phyloP scores from a whole-genome alignment of 2,113 vertebrate genomes.

The Dryoscopus gambensis region DNA sequence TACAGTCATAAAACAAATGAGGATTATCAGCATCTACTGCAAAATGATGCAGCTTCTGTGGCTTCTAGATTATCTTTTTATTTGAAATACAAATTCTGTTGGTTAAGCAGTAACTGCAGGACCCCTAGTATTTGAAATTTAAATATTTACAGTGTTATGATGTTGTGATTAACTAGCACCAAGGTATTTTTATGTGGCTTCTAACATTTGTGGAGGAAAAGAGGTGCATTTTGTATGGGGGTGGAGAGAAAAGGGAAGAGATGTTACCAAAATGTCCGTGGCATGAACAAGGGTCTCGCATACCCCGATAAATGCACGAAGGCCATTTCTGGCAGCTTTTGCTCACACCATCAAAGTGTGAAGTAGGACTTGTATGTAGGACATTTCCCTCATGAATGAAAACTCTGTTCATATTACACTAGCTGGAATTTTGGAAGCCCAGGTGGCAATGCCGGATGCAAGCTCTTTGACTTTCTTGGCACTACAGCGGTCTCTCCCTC shows the following conservation, averaged over 20 bases:
- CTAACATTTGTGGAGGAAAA: not conserved
- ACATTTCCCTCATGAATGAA: not conserved
- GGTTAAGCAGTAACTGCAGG: not conserved
- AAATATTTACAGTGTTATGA: not conserved
- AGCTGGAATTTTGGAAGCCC: not conserved
- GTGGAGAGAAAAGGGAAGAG: not conserved
- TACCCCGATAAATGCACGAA: not conserved
- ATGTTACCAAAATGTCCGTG: not conserved
- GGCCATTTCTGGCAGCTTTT: not conserved
- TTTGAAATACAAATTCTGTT: not conserved
- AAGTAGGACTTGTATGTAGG: not conserved
- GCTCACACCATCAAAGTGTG: not conserved
- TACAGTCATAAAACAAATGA: constrained; percentile 27
- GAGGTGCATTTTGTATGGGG: too few species aligned
- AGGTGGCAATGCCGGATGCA: not conserved
- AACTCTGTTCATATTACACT: not conserved
- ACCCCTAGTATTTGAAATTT: not conserved
- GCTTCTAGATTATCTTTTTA: not conserved
- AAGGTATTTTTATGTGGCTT: not conserved
- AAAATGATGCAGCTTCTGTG: not conserved
- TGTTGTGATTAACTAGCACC: not conserved
- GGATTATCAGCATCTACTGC: constrained; percentile 5
- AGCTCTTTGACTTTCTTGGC: not conserved
- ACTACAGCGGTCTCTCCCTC: not conserved
- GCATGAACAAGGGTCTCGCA: not conserved